Evolutionary conservation across 2,888 invertebrate genomes (phyloP).

Genomic region (Drosophila yooni): DNA sequence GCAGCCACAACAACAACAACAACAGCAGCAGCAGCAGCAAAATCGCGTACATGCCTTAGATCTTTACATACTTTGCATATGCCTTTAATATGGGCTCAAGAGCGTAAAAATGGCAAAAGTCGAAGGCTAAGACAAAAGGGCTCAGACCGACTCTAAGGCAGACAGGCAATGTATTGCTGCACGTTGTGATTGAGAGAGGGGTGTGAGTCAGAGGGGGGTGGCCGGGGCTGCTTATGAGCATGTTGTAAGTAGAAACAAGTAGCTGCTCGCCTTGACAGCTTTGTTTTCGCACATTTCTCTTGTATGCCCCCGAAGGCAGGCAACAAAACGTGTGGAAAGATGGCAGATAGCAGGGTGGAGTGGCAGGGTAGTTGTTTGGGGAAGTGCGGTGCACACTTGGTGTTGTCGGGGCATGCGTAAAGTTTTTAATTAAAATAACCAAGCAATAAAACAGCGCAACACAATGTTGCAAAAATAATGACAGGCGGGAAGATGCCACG

Average conservation of each 20-base stretch:
- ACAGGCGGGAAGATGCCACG: neutral
- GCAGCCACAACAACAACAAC: too few species aligned
- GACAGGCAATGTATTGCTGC: conserved; percentile 9
- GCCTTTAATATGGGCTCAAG: conserved; percentile 75
- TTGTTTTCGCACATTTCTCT: conserved; percentile 60
- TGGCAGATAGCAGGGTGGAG: neutral
- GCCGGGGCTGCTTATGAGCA: conserved; percentile 48
- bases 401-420: conserved; percentile 65
- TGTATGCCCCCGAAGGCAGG: conserved; percentile 14
- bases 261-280: conserved; percentile 68
- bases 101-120: conserved; percentile 77
- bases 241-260: conserved; percentile 67
- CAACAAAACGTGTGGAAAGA: neutral
- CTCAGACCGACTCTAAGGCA: neutral
- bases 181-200: neutral
- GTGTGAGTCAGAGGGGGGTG: neutral
- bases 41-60: conserved; percentile 39
- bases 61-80: conserved; percentile 70
- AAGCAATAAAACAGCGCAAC: conserved; percentile 72
- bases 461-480: conserved; percentile 51
- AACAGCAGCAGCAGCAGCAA: neutral
- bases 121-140: conserved; percentile 49
- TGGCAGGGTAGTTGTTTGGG: neutral
- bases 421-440: conserved; percentile 81
- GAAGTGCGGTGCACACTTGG: conserved; percentile 44